Percentiles rank a stretch among this genome's conserved stretches.
Conservation (phyloP, 2,113 vertebrate species). For the Aix galericulata region DNA sequence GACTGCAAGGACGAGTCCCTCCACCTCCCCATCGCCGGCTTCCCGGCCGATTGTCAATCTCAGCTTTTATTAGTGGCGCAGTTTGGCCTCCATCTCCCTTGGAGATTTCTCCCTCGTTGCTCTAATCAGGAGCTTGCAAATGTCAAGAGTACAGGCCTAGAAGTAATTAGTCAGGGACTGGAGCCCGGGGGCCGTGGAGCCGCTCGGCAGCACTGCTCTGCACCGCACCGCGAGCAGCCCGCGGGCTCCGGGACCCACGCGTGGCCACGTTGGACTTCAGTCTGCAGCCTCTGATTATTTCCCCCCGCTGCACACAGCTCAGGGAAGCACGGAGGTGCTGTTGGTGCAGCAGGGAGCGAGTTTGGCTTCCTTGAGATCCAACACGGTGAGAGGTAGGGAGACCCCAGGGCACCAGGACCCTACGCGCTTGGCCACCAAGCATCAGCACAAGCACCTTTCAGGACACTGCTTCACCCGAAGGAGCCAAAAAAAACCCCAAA, state of each 20-base stretch:
- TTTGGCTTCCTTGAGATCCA: background rate
- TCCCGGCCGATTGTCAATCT: constrained; percentile 55
- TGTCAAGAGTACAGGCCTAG: constrained; percentile 58
- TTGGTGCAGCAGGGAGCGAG: background rate
- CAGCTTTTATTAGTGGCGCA: constrained; percentile 30
- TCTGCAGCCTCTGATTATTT: background rate
- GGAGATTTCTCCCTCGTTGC: constrained; percentile 55
- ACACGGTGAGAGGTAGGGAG: background rate
- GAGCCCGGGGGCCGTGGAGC: accelerated
- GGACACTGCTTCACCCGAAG: background rate
- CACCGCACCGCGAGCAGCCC: background rate
- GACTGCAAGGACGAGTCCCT: constrained; percentile 44
- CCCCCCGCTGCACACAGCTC: background rate
- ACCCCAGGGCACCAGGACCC: accelerated
- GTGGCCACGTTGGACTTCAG: background rate
- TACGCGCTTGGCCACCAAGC: accelerated
- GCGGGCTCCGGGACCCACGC: background rate
- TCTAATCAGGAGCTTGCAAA: constrained; percentile 71
- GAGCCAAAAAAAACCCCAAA: background rate
- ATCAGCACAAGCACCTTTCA: accelerated
- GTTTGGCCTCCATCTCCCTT: constrained; percentile 49
- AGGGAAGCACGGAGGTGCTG: background rate
- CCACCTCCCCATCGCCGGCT: background rate
- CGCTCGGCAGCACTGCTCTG: background rate
- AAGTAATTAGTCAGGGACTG: constrained; percentile 58